phyloP scores from a whole-genome alignment of 1,140 invertebrate species.

The Schlechtendalia chinensis region DNA sequence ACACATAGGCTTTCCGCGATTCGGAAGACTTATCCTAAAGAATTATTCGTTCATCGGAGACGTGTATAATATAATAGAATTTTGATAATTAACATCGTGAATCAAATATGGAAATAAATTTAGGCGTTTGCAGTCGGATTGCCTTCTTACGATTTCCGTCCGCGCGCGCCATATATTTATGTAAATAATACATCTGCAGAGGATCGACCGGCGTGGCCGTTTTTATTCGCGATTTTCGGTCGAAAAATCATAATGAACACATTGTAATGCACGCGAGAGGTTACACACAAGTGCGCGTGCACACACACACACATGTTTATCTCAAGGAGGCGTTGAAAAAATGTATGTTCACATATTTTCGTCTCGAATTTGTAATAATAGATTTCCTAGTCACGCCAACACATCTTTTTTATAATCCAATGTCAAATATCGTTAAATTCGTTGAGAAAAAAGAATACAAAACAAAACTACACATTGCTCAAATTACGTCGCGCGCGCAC shows the following conservation, averaged over 20 bases:
- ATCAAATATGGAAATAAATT: too few species aligned
- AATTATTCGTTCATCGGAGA: too few species aligned
- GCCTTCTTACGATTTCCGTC: too few species aligned
- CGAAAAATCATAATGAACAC: background rate
- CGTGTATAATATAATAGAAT: too few species aligned
- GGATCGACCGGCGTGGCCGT: background rate
- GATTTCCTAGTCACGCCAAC: slow-evolving; percentile 48
- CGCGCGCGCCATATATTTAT: too few species aligned
- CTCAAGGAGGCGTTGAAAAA: slow-evolving; percentile 35
- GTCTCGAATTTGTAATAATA: slow-evolving; percentile 38
- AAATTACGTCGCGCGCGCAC: background rate
- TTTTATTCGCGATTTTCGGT: background rate
- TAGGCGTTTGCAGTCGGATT: too few species aligned
- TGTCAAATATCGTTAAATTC: slow-evolving; percentile 30
- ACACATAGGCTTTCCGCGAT: too few species aligned
- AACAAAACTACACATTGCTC: slow-evolving; percentile 5
- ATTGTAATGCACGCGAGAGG: background rate
- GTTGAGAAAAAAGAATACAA: slow-evolving; percentile 12
- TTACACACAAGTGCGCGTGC: too few species aligned
- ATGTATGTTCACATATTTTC: slow-evolving; percentile 24
- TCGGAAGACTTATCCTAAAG: too few species aligned
- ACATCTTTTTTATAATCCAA: slow-evolving; percentile 28
- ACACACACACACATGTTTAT: background rate
- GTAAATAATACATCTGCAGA: background rate
- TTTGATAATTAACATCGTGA: too few species aligned